phyloP scores from a whole-genome alignment of 2,113 vertebrate species.

The Chinchilla lanigera region DNA sequence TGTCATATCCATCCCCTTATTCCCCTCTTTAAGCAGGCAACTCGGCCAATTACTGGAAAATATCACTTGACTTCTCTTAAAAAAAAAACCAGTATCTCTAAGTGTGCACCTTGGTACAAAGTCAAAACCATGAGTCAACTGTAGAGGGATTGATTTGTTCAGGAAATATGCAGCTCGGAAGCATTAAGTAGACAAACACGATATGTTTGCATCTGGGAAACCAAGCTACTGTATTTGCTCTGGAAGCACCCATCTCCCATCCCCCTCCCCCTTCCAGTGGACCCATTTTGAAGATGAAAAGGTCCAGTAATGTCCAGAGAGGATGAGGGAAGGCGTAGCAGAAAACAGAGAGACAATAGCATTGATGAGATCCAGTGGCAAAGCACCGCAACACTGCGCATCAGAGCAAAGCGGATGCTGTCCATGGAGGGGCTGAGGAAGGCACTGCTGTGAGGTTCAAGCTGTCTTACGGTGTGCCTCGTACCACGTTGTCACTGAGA shows the following conservation, averaged over 20 bases:
- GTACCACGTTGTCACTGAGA: not conserved
- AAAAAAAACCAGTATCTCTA: not conserved
- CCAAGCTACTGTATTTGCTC: not conserved
- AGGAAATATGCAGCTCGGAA: not conserved
- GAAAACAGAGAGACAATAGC: not conserved
- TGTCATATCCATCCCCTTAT: not conserved
- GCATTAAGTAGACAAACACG: not conserved
- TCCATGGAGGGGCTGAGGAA: accelerated
- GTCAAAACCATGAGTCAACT: not conserved
- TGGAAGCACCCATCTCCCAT: not conserved
- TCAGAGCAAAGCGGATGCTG: not conserved
- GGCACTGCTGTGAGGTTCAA: not conserved
- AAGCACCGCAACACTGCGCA: not conserved
- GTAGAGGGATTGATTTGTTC: not conserved
- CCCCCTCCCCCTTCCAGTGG: accelerated
- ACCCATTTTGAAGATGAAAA: not conserved
- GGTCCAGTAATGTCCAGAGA: not conserved
- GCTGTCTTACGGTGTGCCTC: not conserved
- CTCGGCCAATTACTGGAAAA: not conserved
- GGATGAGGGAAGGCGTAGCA: not conserved
- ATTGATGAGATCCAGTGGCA: not conserved
- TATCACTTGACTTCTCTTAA: constrained; percentile 1
- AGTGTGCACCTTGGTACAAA: not conserved
- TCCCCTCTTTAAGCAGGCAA: not conserved
- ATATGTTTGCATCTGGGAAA: not conserved